Conservation (phyloP, 2,888 invertebrate species). For the Mayetiola destructor region DNA sequence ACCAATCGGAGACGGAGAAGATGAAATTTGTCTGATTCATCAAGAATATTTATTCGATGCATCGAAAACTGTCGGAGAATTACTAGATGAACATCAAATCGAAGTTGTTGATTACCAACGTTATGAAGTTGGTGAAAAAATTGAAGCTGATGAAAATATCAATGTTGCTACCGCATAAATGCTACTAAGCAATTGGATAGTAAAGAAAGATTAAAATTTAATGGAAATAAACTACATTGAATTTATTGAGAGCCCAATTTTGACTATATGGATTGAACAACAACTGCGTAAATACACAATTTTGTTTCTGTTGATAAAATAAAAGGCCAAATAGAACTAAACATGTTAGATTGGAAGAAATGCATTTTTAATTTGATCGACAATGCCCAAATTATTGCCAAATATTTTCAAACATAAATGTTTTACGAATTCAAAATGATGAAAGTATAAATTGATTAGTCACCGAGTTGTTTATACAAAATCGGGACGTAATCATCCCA, state of each 20-base stretch:
- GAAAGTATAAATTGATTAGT: no score
- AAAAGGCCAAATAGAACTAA: no score
- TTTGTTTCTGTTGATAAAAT: no score
- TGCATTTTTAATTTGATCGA: not conserved
- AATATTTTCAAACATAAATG: no score
- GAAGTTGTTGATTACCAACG: conserved; percentile 68
- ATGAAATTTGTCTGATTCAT: conserved; percentile 65
- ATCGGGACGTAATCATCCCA: conserved; percentile 66
- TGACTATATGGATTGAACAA: no score
- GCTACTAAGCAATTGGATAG: no score
- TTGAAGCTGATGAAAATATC: not conserved
- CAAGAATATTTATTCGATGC: conserved; percentile 81
- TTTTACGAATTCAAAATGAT: no score
- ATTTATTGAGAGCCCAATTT: no score
- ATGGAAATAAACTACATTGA: no score
- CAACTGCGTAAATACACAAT: no score
- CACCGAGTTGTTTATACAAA: conserved; percentile 27
- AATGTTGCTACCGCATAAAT: not conserved
- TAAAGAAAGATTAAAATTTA: no score
- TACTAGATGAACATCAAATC: conserved; percentile 48
- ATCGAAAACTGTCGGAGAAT: conserved; percentile 52
- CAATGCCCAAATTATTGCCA: not conserved
- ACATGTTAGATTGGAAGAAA: no score
- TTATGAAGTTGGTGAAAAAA: conserved; percentile 69
- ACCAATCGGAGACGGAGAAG: conserved; percentile 49